phyloP scores from a whole-genome alignment of 2,888 invertebrate genomes.

The Balanococcus diminutus region DNA sequence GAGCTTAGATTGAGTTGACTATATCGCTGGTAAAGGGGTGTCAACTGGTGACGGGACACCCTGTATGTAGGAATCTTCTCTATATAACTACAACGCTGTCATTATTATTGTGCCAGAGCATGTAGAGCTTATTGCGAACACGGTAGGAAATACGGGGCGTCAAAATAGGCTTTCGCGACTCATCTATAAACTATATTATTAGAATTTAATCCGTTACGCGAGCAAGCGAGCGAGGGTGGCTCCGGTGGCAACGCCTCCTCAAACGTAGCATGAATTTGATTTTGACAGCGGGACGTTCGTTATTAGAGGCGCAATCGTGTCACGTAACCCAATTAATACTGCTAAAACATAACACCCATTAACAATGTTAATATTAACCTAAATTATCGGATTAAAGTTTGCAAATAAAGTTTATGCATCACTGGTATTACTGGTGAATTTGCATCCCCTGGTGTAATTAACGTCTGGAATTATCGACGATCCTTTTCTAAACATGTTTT shows the following conservation, averaged over 20 bases:
- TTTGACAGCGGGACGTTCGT: neutral
- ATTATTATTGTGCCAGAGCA: neutral
- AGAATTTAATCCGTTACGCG: neutral
- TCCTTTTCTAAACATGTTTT: slow-evolving; percentile 43
- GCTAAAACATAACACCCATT: slow-evolving; percentile 36
- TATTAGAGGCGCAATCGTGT: slow-evolving; percentile 31
- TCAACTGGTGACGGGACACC: neutral
- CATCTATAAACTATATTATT: slow-evolving; percentile 11
- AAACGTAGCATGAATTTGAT: neutral
- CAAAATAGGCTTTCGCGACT: neutral
- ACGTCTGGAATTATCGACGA: slow-evolving; percentile 43
- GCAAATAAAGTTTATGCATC: slow-evolving; percentile 33
- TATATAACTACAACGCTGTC: neutral
- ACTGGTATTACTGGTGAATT: slow-evolving; percentile 8
- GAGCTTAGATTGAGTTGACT: no score
- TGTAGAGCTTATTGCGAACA: neutral
- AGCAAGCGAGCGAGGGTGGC: no score
- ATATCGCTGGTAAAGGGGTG: no score
- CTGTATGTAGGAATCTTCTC: neutral
- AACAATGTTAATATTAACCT: slow-evolving; percentile 43
- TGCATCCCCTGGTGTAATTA: slow-evolving; percentile 30
- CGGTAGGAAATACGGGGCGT: neutral
- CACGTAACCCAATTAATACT: slow-evolving; percentile 32
- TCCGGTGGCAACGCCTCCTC: slow-evolving; percentile 2
- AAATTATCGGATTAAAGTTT: slow-evolving; percentile 43